Evolutionary conservation across 2,113 vertebrate species (phyloP), one percentile per base, ranked within the genome.

Genomic region (Oreochromis spilurus): DNA sequence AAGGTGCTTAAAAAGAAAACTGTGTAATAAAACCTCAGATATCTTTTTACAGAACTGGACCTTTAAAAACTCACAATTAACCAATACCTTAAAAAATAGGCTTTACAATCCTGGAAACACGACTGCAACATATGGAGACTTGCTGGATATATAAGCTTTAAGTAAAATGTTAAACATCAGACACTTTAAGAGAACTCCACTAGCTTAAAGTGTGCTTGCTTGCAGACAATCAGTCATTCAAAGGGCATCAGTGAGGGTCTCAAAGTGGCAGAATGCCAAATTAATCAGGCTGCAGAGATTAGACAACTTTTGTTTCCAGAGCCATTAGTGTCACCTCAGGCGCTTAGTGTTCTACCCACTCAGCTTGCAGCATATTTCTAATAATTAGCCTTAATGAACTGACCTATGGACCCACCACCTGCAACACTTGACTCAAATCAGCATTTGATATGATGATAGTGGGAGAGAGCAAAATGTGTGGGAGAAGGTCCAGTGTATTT

Each of bases 301-400:
- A 88, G 21, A 84, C 24, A 65, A 72, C 40, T 72, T 50, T 77
- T 82, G 34, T 53, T 77, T 80, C 70, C 31, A 52, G 52, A 87
- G 5, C 80, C 84, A 92, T 89, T 83, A 89, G 34, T 77, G 31
- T 80, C 65, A 78, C 43, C 45, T 62, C 9, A 65, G 81, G 45
- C 26, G 53, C 79, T 88, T 36, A 43, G 79, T 62, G 82, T 79
- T 67, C 72, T 84, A 81, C 84, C 88, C 50, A 88, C 84, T 81
- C 53, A 11, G 16, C 83, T 3, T 26, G 48, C 26, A 75, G 12
- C 79, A 87, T 58, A 58, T 77, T 84, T 50, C 50, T 48, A 34
- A 70, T 87, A 62, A 60, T 81, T 78, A 85, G 29, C 75, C 54
- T 81, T 81, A 90, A 85, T 92, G 79, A 85, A 34, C 8, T 81